A percentile compares a stretch with the other conserved stretches of the same genome.
These are phyloP conservation scores for Chloroceryle inda DNA, from an alignment of 2,797 vertebrate species.

Conservation along the genomic window DNA sequence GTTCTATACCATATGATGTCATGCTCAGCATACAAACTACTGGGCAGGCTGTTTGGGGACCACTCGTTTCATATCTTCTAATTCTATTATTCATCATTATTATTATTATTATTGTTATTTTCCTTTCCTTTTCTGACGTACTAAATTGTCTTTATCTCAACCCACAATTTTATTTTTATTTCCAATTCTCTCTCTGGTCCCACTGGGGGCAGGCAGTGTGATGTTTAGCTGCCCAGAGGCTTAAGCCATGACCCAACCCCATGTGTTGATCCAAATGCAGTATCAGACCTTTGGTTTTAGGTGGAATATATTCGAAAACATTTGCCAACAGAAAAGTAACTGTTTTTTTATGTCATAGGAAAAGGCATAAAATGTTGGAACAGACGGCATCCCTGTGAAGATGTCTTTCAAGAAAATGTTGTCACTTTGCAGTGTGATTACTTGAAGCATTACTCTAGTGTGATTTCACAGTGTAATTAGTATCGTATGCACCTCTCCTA, in stretches of 20 bases:
- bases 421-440: conserved; percentile 55
- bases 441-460: conserved; percentile 42
- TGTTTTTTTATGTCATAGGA: background rate
- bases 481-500: conserved; percentile 41
- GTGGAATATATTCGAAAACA: background rate
- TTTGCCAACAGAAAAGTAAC: background rate
- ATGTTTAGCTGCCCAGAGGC: background rate
- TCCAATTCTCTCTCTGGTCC: background rate
- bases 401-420: conserved; percentile 35
- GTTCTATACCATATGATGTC: background rate
- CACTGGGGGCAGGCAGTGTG: background rate
- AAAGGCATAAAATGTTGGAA: background rate
- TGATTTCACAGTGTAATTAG: conserved; percentile 66
- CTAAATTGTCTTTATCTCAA: background rate
- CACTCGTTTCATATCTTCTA: background rate
- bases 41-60: too few species aligned
- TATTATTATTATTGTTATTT: background rate
- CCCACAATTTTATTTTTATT: background rate
- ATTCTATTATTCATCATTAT: background rate
- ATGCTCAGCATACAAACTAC: background rate
- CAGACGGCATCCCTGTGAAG: background rate
- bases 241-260: background rate
- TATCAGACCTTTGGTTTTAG: background rate
- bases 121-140: background rate
- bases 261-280: background rate